Evolutionary conservation across 2,888 invertebrate species (phyloP).

Genomic region (Ceraclea dissimilis): DNA sequence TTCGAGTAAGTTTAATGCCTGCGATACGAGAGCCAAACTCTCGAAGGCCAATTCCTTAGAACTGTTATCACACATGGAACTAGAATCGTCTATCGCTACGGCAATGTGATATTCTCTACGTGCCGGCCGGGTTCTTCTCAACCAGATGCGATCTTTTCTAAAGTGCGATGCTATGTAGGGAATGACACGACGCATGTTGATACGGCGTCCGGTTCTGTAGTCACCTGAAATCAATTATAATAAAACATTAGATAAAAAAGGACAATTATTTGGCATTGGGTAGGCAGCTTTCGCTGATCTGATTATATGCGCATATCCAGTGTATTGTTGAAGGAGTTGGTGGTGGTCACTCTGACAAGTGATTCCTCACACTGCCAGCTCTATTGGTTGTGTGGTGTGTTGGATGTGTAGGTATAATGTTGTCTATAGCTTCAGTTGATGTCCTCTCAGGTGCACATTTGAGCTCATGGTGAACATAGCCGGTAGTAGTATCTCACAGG

Average conservation of each 20-base stretch:
- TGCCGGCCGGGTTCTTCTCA: constrained; percentile 89
- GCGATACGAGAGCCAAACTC: constrained; percentile 83
- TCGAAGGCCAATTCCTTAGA: constrained; percentile 91
- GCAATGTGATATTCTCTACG: constrained; percentile 94
- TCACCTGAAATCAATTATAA: constrained; percentile 73
- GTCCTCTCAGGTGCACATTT: too few relatives aligned
- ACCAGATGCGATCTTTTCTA: constrained; percentile 98
- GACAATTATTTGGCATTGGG: too few relatives aligned
- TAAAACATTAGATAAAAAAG: too few relatives aligned
- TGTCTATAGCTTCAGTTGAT: too few relatives aligned
- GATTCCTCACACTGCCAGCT: too few relatives aligned
- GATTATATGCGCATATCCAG: too few relatives aligned
- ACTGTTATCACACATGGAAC: constrained; percentile 81
- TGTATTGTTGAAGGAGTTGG: too few relatives aligned
- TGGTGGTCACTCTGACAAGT: too few relatives aligned
- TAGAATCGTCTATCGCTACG: constrained; percentile 94
- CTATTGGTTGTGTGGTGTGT: background rate
- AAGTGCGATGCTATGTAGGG: constrained; percentile 99
- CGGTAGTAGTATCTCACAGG: too few relatives aligned
- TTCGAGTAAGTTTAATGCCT: constrained; percentile 85
- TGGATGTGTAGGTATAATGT: too few relatives aligned
- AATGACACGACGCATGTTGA: constrained; percentile 95
- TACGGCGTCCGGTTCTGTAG: constrained; percentile 90
- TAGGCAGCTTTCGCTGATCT: background rate
- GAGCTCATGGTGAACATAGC: too few relatives aligned